A percentile compares a stretch with the other conserved stretches of the same genome.
Conservation (phyloP, 2,888 invertebrate genomes). For the Drosophila buzzatii region DNA sequence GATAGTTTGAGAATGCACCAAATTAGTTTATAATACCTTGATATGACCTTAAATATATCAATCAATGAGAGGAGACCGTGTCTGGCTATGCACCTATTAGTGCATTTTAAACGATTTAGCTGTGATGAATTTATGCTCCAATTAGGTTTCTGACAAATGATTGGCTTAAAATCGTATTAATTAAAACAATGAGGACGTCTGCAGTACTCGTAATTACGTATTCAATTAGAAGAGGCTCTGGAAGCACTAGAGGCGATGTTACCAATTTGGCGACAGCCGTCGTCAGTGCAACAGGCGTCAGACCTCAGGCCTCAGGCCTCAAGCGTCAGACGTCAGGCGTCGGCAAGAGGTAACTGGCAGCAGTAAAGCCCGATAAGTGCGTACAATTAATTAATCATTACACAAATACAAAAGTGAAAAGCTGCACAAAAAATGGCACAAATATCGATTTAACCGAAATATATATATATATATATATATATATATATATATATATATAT, state of each 20-base stretch:
- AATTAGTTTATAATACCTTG: constrained; percentile 12
- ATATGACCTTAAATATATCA: constrained; percentile 31
- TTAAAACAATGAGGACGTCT: constrained; percentile 53
- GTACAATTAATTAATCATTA: constrained; percentile 75
- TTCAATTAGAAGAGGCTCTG: constrained; percentile 55
- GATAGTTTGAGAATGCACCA: background rate
- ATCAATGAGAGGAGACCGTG: constrained; percentile 27
- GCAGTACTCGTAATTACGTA: constrained; percentile 52
- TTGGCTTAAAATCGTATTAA: constrained; percentile 74
- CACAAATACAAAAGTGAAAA: constrained; percentile 57
- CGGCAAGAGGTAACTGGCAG: constrained; percentile 48
- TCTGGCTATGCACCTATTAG: constrained; percentile 3
- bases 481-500: background rate
- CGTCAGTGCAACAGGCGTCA: constrained; percentile 51
- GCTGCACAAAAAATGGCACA: constrained; percentile 67
- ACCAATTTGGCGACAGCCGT: constrained; percentile 60
- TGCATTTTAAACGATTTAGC: constrained; percentile 22
- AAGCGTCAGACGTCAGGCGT: too few relatives aligned
- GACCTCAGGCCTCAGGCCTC: background rate
- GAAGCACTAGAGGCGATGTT: constrained; percentile 21
- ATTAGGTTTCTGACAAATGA: constrained; percentile 33
- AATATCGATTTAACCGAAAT: constrained; percentile 72
- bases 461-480: constrained; percentile 2
- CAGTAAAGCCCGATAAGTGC: constrained; percentile 57
- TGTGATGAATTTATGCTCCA: constrained; percentile 62